Evolutionary conservation across 2,888 invertebrate genomes (phyloP), one percentile per base, ranked within the genome.

Genomic region (Meghimatium bilineatum): DNA sequence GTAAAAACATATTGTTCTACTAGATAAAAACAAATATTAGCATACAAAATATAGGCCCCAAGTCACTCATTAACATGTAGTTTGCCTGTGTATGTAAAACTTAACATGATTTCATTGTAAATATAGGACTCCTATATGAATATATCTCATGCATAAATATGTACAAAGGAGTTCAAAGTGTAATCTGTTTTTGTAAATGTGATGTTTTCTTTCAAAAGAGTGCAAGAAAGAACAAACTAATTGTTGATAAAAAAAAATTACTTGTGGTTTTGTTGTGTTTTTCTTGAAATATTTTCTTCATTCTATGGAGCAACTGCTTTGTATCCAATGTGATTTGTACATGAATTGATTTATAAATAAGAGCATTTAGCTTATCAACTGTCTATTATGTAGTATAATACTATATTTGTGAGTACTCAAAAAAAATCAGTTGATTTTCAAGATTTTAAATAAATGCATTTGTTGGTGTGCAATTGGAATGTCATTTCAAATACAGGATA

Each of bases 261-360:
- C n/a, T 26, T 20, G 38, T 74, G 34, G 32, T n/a, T 44, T 10
- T 32, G 17, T 49, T 74, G 44, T 52, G 29, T 72, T 29, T 38
- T 71, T 34, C 72, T 72, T 72, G 72, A 72, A 72, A n/a, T 52
- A 34, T 29, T 56, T 49, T 49, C 44, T 49, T 6, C 10, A 74
- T 74, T 69, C 17, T 38, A 38, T 52, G 34, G 74, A 49, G 52
- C 52, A 49, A 74, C 74, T 74, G 74, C 74, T 74, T 56, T 74
- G 49, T 52, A 49, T 20, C 52, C 32, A 74, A 29, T 74, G 74
- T 74, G 74, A 74, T 74, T 74, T 74, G 74, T 74, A 74, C 49
- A 74, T 74, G 52, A 52, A 32, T 32, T 5, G 6, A 0, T 52
- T 74, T 52, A 56, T 52, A 56, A 34, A 52, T 17, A 49, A 52